Evolutionary conservation across 92 coral and sea anemone genomes (phyloP).

Genomic region (Porites divaricata): DNA sequence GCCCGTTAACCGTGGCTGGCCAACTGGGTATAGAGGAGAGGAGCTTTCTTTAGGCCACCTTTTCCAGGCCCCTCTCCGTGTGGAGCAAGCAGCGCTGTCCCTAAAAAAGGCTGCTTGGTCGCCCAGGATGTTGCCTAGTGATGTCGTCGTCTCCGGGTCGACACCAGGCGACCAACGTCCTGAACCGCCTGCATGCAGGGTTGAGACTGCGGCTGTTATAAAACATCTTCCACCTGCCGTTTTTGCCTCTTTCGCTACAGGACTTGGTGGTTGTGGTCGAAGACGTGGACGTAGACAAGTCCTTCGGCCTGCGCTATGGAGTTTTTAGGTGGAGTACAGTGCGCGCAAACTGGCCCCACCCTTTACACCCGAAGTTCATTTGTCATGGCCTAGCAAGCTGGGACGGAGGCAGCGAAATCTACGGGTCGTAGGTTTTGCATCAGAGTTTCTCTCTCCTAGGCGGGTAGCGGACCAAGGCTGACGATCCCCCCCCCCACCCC

Average conservation of each 20-base stretch:
- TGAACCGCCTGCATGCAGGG: conserved; percentile 13
- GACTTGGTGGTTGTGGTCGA: conserved; percentile 1
- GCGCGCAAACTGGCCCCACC: conserved; percentile 50
- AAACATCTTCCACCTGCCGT: conserved; percentile 48
- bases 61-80: too few relatives aligned
- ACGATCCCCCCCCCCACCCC: too few relatives aligned
- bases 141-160: too few relatives aligned
- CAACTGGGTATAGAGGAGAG: neutral
- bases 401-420: conserved; percentile 42
- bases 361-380: conserved; percentile 35
- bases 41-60: too few relatives aligned
- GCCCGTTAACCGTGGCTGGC: neutral
- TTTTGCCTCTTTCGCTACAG: conserved; percentile 51
- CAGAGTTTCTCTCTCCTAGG: conserved; percentile 33
- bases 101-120: too few relatives aligned
- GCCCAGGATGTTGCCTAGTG: too few relatives aligned
- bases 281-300: conserved; percentile 31
- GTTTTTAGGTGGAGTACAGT: conserved; percentile 35
- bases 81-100: too few relatives aligned
- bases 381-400: conserved; percentile 41
- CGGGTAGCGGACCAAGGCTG: conserved; percentile 10
- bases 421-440: conserved; percentile 32
- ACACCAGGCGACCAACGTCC: too few relatives aligned
- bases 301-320: conserved; percentile 47
- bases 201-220: conserved; percentile 37